Base-by-base conservation (phyloP, 1,140 invertebrate genomes). In the Linepithema humile region DNA sequence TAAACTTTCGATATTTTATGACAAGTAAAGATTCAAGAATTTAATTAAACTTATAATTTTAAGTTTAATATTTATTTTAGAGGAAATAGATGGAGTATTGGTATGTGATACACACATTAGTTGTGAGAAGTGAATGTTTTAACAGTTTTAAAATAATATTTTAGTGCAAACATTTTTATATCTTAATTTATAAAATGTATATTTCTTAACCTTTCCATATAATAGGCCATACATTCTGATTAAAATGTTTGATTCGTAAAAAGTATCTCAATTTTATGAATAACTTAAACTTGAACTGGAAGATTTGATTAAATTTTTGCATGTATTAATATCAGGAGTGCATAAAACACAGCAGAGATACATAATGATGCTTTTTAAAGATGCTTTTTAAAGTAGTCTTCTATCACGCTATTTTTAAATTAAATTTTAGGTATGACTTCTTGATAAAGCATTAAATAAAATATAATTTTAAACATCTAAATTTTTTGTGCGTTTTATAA, bases 361-460 rank as follows among this genome's bases (percentile, higher is more conserved):
- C 50, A 35, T 35, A n/a, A n/a, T n/a, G n/a, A n/a, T n/a, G n/a
- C n/a, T 35, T 32, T n/a, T 32, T 55, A 69, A 23, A 69, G 35
- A 12, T 77, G 43, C 64, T 80, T 80, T 48, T 80, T 80, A 80
- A 80, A 80, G 75, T 80, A 80, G 64, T 80, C 75, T 80, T 80
- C 75, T 80, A 78, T 78, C 9, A 35, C 23, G 12, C 4, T 38
- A 3, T 40, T 17, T 64, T 20, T 20, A 23, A 55, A 48, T 67
- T 45, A 48, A 67, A 67, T 45, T 67, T 67, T 48, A 29, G 17
- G 48, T 69, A 32, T 45, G 0, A 17, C n/a, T n/a, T 43, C n/a
- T 62, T 38, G 2, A 3, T 20, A 17, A 53, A n/a, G n/a, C n/a
- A n/a, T n/a, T n/a, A n/a, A 53, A 72, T 72, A 55, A 72, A 23